Evolutionary conservation across 1,140 invertebrate genomes (phyloP), one percentile per base, ranked within the genome.

Genomic region (Drosophila murphyi): DNA sequence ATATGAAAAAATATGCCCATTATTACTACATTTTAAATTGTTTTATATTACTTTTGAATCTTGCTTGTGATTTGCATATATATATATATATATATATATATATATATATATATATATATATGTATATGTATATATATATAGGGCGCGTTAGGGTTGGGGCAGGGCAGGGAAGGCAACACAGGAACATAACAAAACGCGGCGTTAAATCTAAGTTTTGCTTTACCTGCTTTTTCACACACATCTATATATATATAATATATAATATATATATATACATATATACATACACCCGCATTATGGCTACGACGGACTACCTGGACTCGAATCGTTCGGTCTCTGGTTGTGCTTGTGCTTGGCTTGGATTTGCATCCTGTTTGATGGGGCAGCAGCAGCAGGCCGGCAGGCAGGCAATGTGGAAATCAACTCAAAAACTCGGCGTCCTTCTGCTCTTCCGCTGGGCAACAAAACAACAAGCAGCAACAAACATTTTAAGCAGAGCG

Each of bases 381-480:
- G 52, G 50, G 37, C 41, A 32, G 7, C 60, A 39, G 20, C 20
- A n/a, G 39, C 20, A 20, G 20, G 20, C 20, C 20, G 20, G 20
- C 20, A 20, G 20, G 20, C 20, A 20, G 20, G 20, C 20, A 20
- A 20, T 20, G 20, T 20, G 20, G 20, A 1, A 20, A 20, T 1
- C 20, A 20, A 20, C 20, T 20, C 37, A 63, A 41, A 69, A 76
- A 82, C 76, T 78, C 62, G 82, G 61, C 77, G 82, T 86, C 82
- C 82, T 86, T 86, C 82, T 82, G 64, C 64, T 82, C 82, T 86
- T 86, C 82, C 82, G 82, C 83, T 86, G 75, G 50, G 78, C 72
- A 70, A 80, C 64, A 72, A 39, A 32, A 35, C 5, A 34, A 4
- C 52, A 67, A 20, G 20, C 52, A 57, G 4, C 57, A 55, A 43